Evolutionary conservation across 2,113 vertebrate species (phyloP).

Genomic region (Pterocles gutturalis): DNA sequence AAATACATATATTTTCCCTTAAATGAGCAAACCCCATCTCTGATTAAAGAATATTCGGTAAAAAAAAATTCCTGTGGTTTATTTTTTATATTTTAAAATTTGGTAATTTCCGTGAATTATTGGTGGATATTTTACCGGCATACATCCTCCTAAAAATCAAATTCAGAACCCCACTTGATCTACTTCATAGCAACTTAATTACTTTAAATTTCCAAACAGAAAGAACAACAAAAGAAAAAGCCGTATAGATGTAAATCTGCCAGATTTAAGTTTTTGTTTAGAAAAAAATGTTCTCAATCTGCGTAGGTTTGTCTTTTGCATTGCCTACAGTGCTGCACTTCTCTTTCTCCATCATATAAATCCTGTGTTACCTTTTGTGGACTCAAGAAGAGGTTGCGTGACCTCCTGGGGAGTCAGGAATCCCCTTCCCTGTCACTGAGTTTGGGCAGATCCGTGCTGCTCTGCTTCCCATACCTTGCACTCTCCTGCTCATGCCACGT

Average conservation of each 20-base stretch:
- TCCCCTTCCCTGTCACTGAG: neutral
- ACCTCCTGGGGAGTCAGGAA: neutral
- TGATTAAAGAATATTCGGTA: neutral
- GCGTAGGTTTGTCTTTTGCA: neutral
- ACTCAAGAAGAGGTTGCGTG: neutral
- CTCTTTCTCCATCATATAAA: neutral
- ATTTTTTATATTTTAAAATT: conserved; percentile 1
- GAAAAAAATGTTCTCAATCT: neutral
- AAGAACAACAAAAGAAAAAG: neutral
- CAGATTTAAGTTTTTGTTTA: neutral
- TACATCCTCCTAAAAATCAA: neutral
- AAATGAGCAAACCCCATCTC: neutral
- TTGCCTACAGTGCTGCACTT: neutral
- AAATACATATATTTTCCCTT: neutral
- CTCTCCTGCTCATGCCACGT: rapidly evolving
- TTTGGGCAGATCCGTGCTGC: neutral
- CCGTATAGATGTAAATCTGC: neutral
- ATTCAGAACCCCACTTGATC: neutral
- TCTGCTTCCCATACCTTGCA: neutral
- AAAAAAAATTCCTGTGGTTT: neutral
- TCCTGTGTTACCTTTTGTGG: neutral
- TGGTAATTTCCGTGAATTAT: neutral
- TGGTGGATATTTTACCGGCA: neutral
- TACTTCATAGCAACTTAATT: neutral
- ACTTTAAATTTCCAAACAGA: neutral